phyloP scores from a whole-genome alignment of 2,888 invertebrate species.

The Rutpela maculata region DNA sequence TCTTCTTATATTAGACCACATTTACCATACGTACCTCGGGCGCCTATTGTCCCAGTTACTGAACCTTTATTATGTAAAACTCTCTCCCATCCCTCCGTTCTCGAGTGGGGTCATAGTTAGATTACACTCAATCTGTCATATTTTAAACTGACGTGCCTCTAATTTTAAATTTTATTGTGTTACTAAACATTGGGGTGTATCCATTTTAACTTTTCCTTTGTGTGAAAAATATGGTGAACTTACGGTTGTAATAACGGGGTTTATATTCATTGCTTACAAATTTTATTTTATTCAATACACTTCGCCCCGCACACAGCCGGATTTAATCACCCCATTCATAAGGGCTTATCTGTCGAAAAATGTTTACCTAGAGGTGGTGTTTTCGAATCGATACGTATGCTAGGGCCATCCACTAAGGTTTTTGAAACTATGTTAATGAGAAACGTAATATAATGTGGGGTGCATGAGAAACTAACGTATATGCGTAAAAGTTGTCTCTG shows the following conservation, averaged over 20 bases:
- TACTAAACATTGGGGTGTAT: constrained; percentile 60
- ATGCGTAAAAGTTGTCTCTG: too few species aligned
- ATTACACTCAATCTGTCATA: constrained; percentile 63
- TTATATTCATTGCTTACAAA: constrained; percentile 55
- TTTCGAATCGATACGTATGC: constrained; percentile 1
- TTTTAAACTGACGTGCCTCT: constrained; percentile 59
- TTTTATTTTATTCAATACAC: constrained; percentile 50
- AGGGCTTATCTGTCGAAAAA: constrained; percentile 20
- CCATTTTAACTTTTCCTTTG: constrained; percentile 54
- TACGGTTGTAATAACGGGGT: constrained; percentile 55
- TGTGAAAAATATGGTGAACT: constrained; percentile 54
- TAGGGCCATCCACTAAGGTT: not conserved
- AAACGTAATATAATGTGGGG: too few species aligned
- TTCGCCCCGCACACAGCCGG: constrained; percentile 39
- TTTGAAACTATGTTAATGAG: too few species aligned
- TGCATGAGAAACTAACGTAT: too few species aligned
- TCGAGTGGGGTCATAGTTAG: constrained; percentile 55
- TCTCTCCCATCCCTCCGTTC: constrained; percentile 51
- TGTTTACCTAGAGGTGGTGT: constrained; percentile 1
- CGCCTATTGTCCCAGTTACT: constrained; percentile 31
- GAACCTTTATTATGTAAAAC: constrained; percentile 57
- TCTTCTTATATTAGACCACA: constrained; percentile 16
- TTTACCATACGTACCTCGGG: constrained; percentile 14
- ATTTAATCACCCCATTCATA: constrained; percentile 27
- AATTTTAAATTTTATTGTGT: constrained; percentile 65